A percentile compares a stretch with the other conserved stretches of the same genome.
phyloP scores from a whole-genome alignment of 2,888 invertebrate genomes.

The Trachelus iudaicus region DNA sequence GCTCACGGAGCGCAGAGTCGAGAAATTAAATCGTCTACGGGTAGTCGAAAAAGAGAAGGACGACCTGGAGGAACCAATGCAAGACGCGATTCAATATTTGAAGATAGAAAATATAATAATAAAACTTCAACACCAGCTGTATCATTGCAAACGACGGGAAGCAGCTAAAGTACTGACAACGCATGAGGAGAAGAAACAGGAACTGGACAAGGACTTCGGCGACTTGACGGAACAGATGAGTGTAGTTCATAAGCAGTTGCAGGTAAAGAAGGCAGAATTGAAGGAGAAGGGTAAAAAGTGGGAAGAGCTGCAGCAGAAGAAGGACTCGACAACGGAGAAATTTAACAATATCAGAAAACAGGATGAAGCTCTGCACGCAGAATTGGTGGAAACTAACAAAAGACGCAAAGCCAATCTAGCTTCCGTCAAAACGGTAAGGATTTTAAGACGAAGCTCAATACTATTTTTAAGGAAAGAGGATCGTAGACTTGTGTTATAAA shows the following conservation, averaged over 20 bases:
- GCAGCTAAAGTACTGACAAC: conserved; percentile 36
- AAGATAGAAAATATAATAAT: conserved; percentile 82
- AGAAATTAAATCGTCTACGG: conserved; percentile 87
- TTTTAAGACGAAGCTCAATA: background rate
- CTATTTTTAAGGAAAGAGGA: conserved; percentile 1
- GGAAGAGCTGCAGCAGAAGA: conserved; percentile 73
- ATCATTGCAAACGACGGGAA: conserved; percentile 50
- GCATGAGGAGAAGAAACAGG: conserved; percentile 40
- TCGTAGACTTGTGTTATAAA: no score
- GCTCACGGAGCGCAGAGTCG: conserved; percentile 78
- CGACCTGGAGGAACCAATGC: conserved; percentile 81
- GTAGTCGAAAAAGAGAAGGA: conserved; percentile 84
- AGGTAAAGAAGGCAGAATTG: conserved; percentile 69
- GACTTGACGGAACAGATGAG: conserved; percentile 67
- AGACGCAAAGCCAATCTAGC: conserved; percentile 81
- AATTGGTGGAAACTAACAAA: conserved; percentile 76
- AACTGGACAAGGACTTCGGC: conserved; percentile 47
- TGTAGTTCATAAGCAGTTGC: conserved; percentile 68
- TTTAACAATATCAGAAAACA: conserved; percentile 67
- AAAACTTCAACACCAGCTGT: conserved; percentile 59
- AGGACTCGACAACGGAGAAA: conserved; percentile 67
- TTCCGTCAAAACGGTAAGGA: conserved; percentile 67
- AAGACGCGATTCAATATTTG: conserved; percentile 81
- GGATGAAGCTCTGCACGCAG: conserved; percentile 70
- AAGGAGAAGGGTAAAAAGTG: conserved; percentile 63